Base-by-base conservation (phyloP, 2,888 invertebrate species). In the Thereva nobilitata region DNA sequence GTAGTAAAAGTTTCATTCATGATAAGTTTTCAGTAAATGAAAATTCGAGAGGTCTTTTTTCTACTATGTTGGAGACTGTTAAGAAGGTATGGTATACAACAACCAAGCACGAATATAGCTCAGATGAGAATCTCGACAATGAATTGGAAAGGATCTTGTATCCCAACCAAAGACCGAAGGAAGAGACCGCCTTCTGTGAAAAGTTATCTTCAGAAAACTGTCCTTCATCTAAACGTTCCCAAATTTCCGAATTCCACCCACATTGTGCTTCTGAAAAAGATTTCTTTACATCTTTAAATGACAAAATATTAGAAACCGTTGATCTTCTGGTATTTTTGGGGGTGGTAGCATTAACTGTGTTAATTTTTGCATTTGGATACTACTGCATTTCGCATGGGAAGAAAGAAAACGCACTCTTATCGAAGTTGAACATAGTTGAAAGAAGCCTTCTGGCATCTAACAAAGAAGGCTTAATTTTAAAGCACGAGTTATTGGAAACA, bases 381-480 rank as follows among this genome's bases (percentile, higher is more conserved):
- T 89, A 91, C 77, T 88, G 89, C 73, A 86, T 92, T 70, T 91
- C 91, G 79, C 91, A 89, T 75, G 87, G 84, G 73, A 85, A 88
- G 71, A 86, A 88, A 74, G 91, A 91, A 75, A 84, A 86, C 55
- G 85, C 86, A 61, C 83, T 92, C 40, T 85, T 93, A 65, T 87
- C 86, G 0, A 89, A 84, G 64, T 84, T 89, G 54, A 89, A 89
- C 77, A 79, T 84, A 67, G 76, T 89, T 54, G 87, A 89, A 74
- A 85, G 86, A 72, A 84, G 86, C 71, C 77, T 88, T 69, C 76
- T 88, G 70, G 81, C 87, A 42, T 76, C 84, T 0, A 79, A 82
- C 37, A 84, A 89, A 83, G 89, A 90, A 80, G 87, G 87, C 74
- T 83, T 86, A 72, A 83, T 87, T 72, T 81, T 89, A 9, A 86